Evolutionary conservation across 1,140 invertebrate genomes (phyloP).

Genomic region (Pissodes strobi): DNA sequence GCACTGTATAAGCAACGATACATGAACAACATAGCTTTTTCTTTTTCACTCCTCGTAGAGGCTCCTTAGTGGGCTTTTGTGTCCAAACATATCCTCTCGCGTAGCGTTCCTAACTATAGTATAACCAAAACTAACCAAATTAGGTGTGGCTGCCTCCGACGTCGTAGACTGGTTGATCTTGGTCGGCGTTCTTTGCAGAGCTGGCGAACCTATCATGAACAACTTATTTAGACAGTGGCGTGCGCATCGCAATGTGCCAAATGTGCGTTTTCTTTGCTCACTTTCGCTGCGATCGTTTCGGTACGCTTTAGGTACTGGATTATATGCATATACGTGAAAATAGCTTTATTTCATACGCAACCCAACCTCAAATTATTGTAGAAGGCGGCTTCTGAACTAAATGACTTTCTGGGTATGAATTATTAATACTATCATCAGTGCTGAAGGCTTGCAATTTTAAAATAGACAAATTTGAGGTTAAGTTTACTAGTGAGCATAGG

Average conservation of each 20-base stretch:
- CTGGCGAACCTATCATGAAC: constrained; percentile 55
- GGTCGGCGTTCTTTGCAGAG: constrained; percentile 54
- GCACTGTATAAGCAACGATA: no score
- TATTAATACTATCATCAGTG: no score
- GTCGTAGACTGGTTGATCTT: constrained; percentile 46
- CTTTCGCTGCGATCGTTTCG: not conserved
- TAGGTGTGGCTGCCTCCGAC: constrained; percentile 33
- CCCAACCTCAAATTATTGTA: constrained; percentile 14
- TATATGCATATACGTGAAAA: not conserved
- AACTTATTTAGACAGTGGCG: constrained; percentile 55
- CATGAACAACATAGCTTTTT: no score
- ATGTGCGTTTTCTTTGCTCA: constrained; percentile 14
- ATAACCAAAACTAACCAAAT: constrained; percentile 41
- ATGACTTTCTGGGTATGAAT: no score
- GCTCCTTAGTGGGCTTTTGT: not conserved
- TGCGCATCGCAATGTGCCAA: constrained; percentile 52
- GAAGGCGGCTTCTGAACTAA: no score
- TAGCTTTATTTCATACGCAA: not conserved
- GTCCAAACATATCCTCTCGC: constrained; percentile 2
- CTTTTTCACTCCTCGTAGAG: constrained; percentile 4
- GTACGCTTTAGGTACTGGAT: not conserved
- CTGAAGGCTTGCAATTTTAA: not conserved
- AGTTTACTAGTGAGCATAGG: not conserved
- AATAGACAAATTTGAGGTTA: not conserved
- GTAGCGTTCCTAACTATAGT: no score